Evolutionary conservation across 1,140 invertebrate species (phyloP).

Genomic region (Heliconius himera): DNA sequence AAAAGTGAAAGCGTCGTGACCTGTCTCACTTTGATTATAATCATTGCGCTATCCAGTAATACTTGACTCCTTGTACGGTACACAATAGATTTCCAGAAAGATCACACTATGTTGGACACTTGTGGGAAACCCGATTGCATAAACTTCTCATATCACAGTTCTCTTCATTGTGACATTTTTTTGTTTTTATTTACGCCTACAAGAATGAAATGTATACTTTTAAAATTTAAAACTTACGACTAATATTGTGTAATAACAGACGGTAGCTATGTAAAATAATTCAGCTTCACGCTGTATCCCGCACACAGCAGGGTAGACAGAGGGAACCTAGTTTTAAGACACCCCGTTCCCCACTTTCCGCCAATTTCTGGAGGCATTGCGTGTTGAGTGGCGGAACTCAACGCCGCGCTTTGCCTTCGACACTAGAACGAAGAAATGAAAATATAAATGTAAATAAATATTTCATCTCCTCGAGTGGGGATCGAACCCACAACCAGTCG

Average conservation of each 20-base stretch:
- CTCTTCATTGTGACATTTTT: conserved; percentile 37
- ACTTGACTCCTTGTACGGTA: conserved; percentile 20
- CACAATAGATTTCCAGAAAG: conserved; percentile 21
- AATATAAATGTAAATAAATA: no score
- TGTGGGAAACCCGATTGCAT: conserved; percentile 37
- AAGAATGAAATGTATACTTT: neutral
- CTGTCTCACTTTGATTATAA: conserved; percentile 37
- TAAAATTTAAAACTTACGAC: neutral
- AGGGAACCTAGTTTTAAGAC: no score
- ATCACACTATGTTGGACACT: conserved; percentile 29
- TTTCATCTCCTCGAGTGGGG: no score
- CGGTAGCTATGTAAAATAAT: neutral
- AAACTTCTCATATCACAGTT: conserved; percentile 37
- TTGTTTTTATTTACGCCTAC: conserved; percentile 5
- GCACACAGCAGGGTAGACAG: no score
- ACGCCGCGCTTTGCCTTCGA: no score
- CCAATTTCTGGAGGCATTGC: no score
- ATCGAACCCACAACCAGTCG: no score
- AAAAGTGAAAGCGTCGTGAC: conserved; percentile 42
- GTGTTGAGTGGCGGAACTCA: no score
- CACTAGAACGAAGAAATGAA: no score
- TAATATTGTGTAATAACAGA: neutral
- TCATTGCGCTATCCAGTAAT: conserved; percentile 27
- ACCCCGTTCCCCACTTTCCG: no score
- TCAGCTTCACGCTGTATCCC: no score